Evolutionary conservation across 2,113 vertebrate genomes (phyloP).

Genomic region (Ochotona curzoniae): DNA sequence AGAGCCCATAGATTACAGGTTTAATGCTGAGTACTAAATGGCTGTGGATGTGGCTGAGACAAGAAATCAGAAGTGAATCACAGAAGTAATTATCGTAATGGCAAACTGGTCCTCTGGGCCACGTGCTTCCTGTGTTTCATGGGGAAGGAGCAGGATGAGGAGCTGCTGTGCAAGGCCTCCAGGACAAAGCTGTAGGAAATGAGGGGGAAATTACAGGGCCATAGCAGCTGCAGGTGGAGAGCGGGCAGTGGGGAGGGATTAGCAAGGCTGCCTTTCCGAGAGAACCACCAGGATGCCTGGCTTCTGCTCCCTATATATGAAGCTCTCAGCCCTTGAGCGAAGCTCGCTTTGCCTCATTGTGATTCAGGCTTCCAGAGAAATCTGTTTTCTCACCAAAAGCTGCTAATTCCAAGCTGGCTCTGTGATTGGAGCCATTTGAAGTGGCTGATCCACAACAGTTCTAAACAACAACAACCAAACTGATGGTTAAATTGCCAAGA

Average conservation of each 20-base stretch:
- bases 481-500: neutral
- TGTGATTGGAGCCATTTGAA: conserved; percentile 24
- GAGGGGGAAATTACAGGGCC: conserved; percentile 37
- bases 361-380: conserved; percentile 45
- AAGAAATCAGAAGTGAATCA: conserved; percentile 10
- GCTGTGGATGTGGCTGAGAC: neutral
- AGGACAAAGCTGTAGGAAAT: conserved; percentile 45
- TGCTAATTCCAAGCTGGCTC: conserved; percentile 23
- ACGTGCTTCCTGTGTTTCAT: neutral
- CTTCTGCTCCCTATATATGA: neutral
- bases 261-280: neutral
- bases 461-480: neutral
- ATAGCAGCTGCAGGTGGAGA: neutral
- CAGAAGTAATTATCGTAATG: conserved; percentile 22
- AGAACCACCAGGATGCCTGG: neutral
- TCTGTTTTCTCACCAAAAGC: conserved; percentile 43
- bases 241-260: neutral
- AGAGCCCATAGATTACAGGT: neutral
- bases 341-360: conserved; percentile 65
- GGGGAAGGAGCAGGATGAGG: neutral
- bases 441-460: neutral
- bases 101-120: conserved; percentile 5
- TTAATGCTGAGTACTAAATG: neutral
- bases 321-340: neutral
- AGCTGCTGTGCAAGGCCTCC: neutral